phyloP scores from a whole-genome alignment of 2,113 vertebrate genomes.

The Sturnira hondurensis region DNA sequence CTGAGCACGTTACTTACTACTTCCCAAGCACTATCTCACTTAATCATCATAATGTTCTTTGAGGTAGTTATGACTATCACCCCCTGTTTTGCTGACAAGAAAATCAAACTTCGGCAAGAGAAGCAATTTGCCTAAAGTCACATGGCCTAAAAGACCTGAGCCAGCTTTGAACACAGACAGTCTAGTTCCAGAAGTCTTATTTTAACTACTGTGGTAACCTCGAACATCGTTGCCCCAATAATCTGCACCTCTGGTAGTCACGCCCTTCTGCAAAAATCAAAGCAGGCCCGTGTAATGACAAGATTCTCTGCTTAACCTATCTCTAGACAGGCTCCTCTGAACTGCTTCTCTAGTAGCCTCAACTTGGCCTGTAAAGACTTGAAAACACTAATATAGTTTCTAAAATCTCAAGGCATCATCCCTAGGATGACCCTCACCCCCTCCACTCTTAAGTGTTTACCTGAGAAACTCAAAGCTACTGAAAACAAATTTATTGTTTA shows the following conservation, averaged over 20 bases:
- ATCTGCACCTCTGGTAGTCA: not conserved
- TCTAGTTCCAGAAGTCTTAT: not conserved
- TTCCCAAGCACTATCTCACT: not conserved
- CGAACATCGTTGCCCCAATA: not conserved
- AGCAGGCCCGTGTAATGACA: not conserved
- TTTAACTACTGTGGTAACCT: not conserved
- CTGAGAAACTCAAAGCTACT: not conserved
- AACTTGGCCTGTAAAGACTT: not conserved
- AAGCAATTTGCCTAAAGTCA: not conserved
- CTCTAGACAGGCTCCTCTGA: not conserved
- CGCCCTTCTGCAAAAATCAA: not conserved
- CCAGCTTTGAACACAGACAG: not conserved
- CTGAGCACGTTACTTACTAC: not conserved
- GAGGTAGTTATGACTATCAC: not conserved
- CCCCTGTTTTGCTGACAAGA: not conserved
- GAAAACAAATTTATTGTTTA: not conserved
- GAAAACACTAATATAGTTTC: not conserved
- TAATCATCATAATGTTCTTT: not conserved
- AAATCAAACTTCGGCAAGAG: not conserved
- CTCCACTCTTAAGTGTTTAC: not conserved
- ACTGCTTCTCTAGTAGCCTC: not conserved
- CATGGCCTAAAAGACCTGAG: not conserved
- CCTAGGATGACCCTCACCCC: not conserved
- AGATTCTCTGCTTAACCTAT: not conserved
- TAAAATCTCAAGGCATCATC: not conserved